Conservation (phyloP, 2,888 invertebrate genomes). For the Morpho helenor region DNA sequence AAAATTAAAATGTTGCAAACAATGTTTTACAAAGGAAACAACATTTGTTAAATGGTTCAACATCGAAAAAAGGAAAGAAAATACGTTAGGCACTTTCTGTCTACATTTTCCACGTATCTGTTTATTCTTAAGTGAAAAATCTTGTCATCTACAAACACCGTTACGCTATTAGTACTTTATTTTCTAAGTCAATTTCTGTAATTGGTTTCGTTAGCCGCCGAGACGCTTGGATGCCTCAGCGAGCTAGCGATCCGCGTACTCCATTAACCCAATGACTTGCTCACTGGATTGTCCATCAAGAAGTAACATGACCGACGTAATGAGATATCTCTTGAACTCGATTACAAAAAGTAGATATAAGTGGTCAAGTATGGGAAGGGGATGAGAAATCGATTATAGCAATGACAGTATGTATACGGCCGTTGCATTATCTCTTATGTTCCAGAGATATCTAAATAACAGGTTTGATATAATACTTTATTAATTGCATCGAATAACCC, state of each 20-base stretch:
- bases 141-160: constrained; percentile 21
- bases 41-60: too few relatives aligned
- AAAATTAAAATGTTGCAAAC: background rate
- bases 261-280: constrained; percentile 72
- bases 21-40: too few relatives aligned
- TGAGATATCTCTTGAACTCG: constrained; percentile 21
- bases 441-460: too few relatives aligned
- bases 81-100: background rate
- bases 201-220: constrained; percentile 30
- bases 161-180: constrained; percentile 29
- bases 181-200: constrained; percentile 32
- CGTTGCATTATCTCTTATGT: background rate
- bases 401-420: constrained; percentile 1
- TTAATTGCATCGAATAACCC: too few relatives aligned
- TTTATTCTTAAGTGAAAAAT: constrained; percentile 17
- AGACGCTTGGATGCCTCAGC: constrained; percentile 45
- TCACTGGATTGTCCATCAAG: constrained; percentile 56
- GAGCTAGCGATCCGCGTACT: constrained; percentile 54
- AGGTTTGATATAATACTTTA: too few relatives aligned
- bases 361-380: constrained; percentile 4
- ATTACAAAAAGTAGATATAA: constrained; percentile 15
- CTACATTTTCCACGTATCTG: background rate
- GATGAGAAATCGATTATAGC: constrained; percentile 8
- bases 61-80: background rate
- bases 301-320: constrained; percentile 30